Percentiles rank a stretch among this genome's conserved stretches.
Evolutionary conservation across 2,113 vertebrate genomes (phyloP).

Genomic region (Chauna torquata): DNA sequence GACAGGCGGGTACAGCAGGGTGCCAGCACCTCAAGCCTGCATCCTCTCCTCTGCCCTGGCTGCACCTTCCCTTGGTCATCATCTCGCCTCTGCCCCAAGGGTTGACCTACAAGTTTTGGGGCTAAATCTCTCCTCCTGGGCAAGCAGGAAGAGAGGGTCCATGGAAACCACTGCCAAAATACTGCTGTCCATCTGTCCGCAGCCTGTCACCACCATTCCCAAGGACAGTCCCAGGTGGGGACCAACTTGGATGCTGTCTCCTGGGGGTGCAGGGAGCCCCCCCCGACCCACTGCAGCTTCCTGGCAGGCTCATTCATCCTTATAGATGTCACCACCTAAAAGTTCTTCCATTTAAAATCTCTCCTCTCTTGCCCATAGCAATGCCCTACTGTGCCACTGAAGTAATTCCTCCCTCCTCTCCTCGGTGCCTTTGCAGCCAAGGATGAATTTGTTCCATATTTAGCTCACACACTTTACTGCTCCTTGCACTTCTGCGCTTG

Average conservation of each 20-base stretch:
- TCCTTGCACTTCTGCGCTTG: background rate
- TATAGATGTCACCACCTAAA: background rate
- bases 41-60: background rate
- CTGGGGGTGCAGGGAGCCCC: background rate
- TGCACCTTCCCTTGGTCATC: background rate
- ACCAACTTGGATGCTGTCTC: background rate
- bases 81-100: accelerated
- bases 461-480: background rate
- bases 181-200: too few species aligned
- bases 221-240: background rate
- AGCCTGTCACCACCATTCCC: background rate
- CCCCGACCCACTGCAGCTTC: background rate
- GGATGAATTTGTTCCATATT: background rate
- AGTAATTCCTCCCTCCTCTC: background rate
- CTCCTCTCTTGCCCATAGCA: background rate
- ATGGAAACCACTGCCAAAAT: background rate
- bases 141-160: background rate
- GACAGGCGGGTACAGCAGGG: background rate
- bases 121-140: background rate
- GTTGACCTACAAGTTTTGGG: background rate
- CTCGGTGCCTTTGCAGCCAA: background rate
- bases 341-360: background rate
- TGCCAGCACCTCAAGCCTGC: background rate
- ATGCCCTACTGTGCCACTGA: background rate
- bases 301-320: background rate